Percentiles rank a stretch among this genome's conserved stretches.
Conservation (phyloP, 1,140 invertebrate species). For the Mycetomoellerius zeteki region DNA sequence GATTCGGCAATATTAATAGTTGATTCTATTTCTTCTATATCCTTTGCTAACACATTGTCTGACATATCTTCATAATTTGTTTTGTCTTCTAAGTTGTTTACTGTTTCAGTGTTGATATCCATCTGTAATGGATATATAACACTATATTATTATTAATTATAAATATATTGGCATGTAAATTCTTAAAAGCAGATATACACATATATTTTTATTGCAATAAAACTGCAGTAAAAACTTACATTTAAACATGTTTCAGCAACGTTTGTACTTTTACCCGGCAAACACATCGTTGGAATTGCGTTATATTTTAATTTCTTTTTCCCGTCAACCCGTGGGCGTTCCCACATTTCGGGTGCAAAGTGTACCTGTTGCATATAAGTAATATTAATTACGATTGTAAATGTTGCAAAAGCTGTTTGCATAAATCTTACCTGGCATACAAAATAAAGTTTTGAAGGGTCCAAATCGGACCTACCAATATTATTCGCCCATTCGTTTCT, state of each 20-base stretch:
- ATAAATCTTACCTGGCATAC: not conserved
- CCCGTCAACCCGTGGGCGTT: not conserved
- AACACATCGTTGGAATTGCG: not conserved
- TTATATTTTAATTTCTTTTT: not conserved
- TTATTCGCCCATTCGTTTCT: not conserved
- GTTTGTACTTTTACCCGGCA: not conserved
- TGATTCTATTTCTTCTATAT: slow-evolving; percentile 11
- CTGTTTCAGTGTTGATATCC: not conserved
- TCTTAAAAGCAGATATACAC: not conserved
- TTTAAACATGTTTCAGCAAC: not conserved
- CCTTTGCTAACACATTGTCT: not conserved
- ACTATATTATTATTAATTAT: not conserved
- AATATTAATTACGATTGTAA: not conserved
- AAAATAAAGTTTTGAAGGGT: not conserved
- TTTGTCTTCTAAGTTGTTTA: not conserved
- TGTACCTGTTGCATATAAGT: not conserved
- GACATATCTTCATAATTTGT: not conserved
- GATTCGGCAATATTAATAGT: slow-evolving; percentile 1
- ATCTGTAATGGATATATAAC: not conserved
- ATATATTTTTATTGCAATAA: slow-evolving; percentile 3
- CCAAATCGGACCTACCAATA: not conserved
- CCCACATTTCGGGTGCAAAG: not conserved
- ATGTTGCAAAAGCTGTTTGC: not conserved
- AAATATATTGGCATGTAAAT: not conserved
- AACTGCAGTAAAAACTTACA: slow-evolving; percentile 6